Conservation (phyloP, 2,888 invertebrate genomes). For the Ischnus inquisitorius region DNA sequence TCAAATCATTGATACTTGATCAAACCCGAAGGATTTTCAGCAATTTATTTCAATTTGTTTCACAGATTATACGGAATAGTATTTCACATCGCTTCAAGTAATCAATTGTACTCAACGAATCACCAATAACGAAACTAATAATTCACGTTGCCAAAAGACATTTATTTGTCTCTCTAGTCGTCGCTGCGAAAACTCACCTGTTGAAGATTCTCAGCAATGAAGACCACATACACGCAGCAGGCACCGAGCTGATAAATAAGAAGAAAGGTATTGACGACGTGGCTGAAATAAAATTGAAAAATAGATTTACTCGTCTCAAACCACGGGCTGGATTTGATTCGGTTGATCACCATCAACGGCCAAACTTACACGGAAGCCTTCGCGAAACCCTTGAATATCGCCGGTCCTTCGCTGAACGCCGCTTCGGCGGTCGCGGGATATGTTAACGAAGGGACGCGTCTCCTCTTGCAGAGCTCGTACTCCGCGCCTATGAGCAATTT, state of each 20-base stretch:
- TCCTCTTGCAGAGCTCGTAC: slow-evolving; percentile 86
- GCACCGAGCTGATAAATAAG: slow-evolving; percentile 97
- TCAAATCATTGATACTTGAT: no score
- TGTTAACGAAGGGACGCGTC: slow-evolving; percentile 88
- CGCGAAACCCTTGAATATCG: slow-evolving; percentile 85
- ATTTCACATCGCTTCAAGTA: no score
- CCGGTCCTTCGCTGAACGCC: slow-evolving; percentile 92
- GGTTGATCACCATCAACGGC: neutral
- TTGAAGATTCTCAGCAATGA: slow-evolving; percentile 95
- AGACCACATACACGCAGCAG: slow-evolving; percentile 98
- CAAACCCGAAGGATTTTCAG: no score
- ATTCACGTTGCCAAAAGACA: neutral
- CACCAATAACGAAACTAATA: no score
- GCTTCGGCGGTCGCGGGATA: slow-evolving; percentile 94
- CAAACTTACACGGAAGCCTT: slow-evolving; percentile 87
- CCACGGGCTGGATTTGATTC: neutral
- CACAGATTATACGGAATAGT: no score
- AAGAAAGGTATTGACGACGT: slow-evolving; percentile 91
- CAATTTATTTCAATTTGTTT: no score
- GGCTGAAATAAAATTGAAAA: slow-evolving; percentile 86
- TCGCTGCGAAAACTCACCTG: slow-evolving; percentile 85
- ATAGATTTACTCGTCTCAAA: neutral
- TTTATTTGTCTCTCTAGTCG: neutral
- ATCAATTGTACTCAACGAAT: no score
- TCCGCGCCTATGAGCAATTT: slow-evolving; percentile 92